Base-by-base conservation (phyloP, 1,140 invertebrate genomes). In the Kradibia gibbosae region DNA sequence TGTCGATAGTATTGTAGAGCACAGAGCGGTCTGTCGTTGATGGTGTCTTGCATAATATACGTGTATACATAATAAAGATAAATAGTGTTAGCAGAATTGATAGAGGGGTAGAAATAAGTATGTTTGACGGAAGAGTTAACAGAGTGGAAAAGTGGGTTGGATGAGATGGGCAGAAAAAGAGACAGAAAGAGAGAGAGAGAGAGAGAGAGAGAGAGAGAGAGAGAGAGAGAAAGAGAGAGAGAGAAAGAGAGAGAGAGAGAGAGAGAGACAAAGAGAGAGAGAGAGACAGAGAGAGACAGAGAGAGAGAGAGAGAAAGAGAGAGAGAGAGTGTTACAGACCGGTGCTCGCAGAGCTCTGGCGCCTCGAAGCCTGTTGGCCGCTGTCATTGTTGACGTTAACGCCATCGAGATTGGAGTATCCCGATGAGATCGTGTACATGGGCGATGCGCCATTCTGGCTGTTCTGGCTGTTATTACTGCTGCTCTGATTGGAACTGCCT, bases 401-500 rank as follows among this genome's bases (percentile, higher is more conserved):
- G 84, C 80, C 85, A 85, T 80, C 85, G 83, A 81, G 82, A 85
- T 85, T 87, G 87, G 86, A 82, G 81, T 85, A 85, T 83, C 86
- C 80, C 57, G 85, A 85, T 20, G 89, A 83, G 25, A 88, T 83
- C 31, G 89, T 87, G 0, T 7, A 31, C 50, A 88, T 88, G 25
- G 88, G 87, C 39, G 88, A 88, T 11, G 86, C 84, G 62, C 88
- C 87, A 34, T 86, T 86, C 83, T 91, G 89, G 86, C 89, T 91
- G 87, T 89, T 90, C 62, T 91, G 89, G 87, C 90, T 91, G 89
- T 87, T 89, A 87, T 82, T 88, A 87, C 85, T 86, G 83, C 85
- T 85, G 85, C 88, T 88, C 84, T 85, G 84, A 83, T 85, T 84
- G 84, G 86, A 84, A 85, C 87, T 86, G 85, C 86, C 86, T 85